These are phyloP conservation scores for Anoplolepis gracilipes DNA, from an alignment of 1,140 invertebrate genomes.

Conservation along the genomic window DNA sequence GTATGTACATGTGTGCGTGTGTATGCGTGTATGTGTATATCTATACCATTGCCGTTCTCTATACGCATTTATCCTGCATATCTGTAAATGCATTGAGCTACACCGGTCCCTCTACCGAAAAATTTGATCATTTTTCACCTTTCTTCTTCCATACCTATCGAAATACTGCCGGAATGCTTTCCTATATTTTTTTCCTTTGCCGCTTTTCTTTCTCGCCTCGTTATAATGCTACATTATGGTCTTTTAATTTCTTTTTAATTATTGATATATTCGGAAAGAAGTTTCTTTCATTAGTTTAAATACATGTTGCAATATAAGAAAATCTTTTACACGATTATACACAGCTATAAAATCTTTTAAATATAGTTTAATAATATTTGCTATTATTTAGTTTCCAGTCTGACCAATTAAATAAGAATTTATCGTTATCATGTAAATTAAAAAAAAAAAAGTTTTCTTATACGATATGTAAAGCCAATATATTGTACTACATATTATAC, in stretches of 20 bases:
- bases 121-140: slow-evolving; percentile 73
- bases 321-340: not conserved
- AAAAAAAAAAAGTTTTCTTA: not conserved
- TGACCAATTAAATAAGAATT: not conserved
- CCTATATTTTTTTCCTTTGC: not conserved
- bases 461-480: not conserved
- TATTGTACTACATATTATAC: not conserved
- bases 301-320: not conserved
- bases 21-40: not conserved
- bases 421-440: not conserved
- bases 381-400: not conserved
- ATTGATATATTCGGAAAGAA: not conserved
- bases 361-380: not conserved
- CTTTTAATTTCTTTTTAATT: slow-evolving; percentile 6
- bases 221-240: not conserved
- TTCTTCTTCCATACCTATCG: slow-evolving; percentile 59
- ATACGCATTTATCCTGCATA: slow-evolving; percentile 75
- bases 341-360: not conserved
- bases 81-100: slow-evolving; percentile 75
- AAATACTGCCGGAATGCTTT: slow-evolving; percentile 45
- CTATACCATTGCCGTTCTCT: slow-evolving; percentile 43
- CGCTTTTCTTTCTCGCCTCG: not conserved
- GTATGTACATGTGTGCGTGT: not conserved
- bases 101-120: slow-evolving; percentile 68
- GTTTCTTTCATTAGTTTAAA: not conserved